A percentile compares a stretch with the other conserved stretches of the same genome.
These are phyloP conservation scores for Caloenas nicobarica DNA, from an alignment of 2,113 vertebrate species.

Conservation along the genomic window DNA sequence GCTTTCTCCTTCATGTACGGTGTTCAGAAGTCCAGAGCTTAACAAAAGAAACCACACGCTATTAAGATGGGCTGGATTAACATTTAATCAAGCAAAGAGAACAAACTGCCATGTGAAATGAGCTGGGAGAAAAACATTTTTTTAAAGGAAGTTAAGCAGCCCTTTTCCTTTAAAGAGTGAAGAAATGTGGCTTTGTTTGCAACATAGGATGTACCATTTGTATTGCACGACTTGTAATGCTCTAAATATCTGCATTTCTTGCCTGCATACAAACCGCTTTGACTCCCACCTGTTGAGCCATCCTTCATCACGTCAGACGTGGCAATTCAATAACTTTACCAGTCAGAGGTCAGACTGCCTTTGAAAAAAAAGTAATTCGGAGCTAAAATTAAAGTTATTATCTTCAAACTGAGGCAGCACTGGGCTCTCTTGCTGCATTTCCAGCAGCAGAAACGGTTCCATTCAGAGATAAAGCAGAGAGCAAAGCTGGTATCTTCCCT, in stretches of 20 bases:
- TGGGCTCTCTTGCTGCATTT: neutral
- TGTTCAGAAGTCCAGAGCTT: neutral
- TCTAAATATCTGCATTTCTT: conserved; percentile 61
- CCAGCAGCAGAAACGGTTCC: conserved; percentile 9
- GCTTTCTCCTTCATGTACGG: neutral
- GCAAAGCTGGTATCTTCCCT: conserved; percentile 53
- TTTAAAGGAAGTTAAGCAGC: neutral
- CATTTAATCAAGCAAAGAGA: conserved; percentile 1
- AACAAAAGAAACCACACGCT: neutral
- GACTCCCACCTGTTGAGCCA: conserved; percentile 17
- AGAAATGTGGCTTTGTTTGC: neutral
- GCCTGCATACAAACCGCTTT: neutral
- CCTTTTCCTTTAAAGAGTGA: neutral
- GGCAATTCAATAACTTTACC: conserved; percentile 76
- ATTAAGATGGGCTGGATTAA: neutral
- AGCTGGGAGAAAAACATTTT: neutral
- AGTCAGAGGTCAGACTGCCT: conserved; percentile 80
- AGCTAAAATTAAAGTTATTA: conserved; percentile 82
- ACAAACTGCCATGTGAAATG: neutral
- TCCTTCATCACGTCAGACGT: conserved; percentile 29
- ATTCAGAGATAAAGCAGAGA: conserved; percentile 44
- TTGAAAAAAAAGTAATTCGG: conserved; percentile 79
- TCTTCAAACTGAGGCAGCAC: conserved; percentile 68
- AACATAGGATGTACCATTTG: neutral
- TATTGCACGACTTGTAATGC: neutral